A percentile compares a stretch with the other conserved stretches of the same genome.
phyloP scores from a whole-genome alignment of 2,113 vertebrate genomes.

The Herpetotheres cachinnans region DNA sequence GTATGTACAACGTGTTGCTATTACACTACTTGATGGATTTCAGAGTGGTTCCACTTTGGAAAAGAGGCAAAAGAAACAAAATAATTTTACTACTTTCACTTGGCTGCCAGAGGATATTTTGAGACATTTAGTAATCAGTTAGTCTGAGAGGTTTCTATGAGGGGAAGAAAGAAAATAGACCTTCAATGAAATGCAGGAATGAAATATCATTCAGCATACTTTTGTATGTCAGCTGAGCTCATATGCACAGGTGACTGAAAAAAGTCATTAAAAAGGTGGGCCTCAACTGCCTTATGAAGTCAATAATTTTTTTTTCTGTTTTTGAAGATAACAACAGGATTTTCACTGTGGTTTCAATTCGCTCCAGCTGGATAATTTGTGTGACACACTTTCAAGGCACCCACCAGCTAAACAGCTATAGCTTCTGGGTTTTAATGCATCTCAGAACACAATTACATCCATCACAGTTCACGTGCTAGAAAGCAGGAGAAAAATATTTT shows the following conservation, averaged over 20 bases:
- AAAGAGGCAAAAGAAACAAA: conserved; percentile 11
- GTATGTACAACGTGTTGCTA: neutral
- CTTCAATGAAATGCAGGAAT: neutral
- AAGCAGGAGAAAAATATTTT: conserved; percentile 45
- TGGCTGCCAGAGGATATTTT: conserved; percentile 7
- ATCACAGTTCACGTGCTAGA: conserved; percentile 10
- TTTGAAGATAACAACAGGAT: conserved; percentile 20
- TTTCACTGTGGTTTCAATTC: conserved; percentile 32
- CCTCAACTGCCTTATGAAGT: neutral
- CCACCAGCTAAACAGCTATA: neutral
- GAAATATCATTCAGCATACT: neutral
- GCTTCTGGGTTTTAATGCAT: neutral
- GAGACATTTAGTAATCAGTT: neutral
- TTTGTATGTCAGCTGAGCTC: neutral
- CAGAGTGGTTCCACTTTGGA: neutral
- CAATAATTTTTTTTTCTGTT: neutral
- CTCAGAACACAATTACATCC: conserved; percentile 8
- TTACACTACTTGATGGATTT: neutral
- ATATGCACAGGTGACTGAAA: neutral
- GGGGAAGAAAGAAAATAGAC: neutral
- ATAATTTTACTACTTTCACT: conserved; percentile 3
- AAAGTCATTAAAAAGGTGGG: neutral
- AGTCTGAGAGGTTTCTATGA: conserved; percentile 5
- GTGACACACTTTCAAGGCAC: conserved; percentile 32
- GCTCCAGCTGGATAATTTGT: conserved; percentile 20